Percentiles rank a stretch among this genome's conserved stretches.
Evolutionary conservation across 2,888 invertebrate genomes (phyloP).

Genomic region (Napeogenes inachia): DNA sequence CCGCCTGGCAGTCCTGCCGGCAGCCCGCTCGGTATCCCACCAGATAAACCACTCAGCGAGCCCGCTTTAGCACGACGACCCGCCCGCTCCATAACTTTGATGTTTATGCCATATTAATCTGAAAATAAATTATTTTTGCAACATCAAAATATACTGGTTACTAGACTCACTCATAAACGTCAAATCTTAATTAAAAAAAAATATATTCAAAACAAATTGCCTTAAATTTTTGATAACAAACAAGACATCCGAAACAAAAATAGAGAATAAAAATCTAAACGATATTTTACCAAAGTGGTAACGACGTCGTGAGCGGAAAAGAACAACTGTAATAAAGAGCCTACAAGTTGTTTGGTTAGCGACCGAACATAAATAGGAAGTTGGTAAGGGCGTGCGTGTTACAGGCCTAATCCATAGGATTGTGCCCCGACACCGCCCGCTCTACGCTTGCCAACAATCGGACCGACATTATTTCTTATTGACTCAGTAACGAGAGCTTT

Average conservation of each 20-base stretch:
- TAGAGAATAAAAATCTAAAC: slow-evolving; percentile 36
- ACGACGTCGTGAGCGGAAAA: slow-evolving; percentile 68
- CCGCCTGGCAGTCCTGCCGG: slow-evolving; percentile 52
- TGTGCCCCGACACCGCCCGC: slow-evolving; percentile 47
- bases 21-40: slow-evolving; percentile 60
- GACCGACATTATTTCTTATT: slow-evolving; percentile 56
- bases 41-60: slow-evolving; percentile 65
- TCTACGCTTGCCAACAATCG: slow-evolving; percentile 41
- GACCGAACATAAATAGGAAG: slow-evolving; percentile 69
- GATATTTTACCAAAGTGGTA: slow-evolving; percentile 66
- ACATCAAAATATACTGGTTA: too few relatives aligned
- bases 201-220: slow-evolving; percentile 16
- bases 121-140: slow-evolving; percentile 32
- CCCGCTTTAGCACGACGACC: slow-evolving; percentile 68
- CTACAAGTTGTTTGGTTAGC: slow-evolving; percentile 74
- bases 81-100: slow-evolving; percentile 64
- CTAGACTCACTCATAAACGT: background rate
- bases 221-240: slow-evolving; percentile 10
- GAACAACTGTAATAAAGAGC: slow-evolving; percentile 76
- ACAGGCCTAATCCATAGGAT: slow-evolving; percentile 69
- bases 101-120: slow-evolving; percentile 64
- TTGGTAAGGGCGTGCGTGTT: slow-evolving; percentile 61
- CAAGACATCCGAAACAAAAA: slow-evolving; percentile 11
- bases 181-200: slow-evolving; percentile 10
- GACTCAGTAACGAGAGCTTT: slow-evolving; percentile 46